These are phyloP conservation scores for Selene dorsalis DNA, from an alignment of 2,797 vertebrate genomes.

Conservation along the genomic window DNA sequence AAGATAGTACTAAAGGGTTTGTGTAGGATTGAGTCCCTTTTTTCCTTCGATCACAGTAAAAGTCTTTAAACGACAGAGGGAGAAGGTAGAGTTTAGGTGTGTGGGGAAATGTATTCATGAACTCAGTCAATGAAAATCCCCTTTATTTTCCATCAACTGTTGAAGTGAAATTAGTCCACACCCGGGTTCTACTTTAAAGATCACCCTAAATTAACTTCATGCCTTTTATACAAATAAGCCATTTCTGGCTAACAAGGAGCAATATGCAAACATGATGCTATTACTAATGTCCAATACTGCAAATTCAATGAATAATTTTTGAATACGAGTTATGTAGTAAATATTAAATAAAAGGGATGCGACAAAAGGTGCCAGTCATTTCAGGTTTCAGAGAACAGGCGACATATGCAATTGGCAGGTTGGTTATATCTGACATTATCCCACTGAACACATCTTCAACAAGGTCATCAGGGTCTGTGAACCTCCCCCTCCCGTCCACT, in stretches of 20 bases:
- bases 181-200: slow-evolving; percentile 41
- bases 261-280: slow-evolving; percentile 76
- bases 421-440: slow-evolving; percentile 39
- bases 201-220: slow-evolving; percentile 53
- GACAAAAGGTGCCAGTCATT: slow-evolving; percentile 39
- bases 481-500: slow-evolving; percentile 8
- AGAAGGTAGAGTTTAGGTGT: slow-evolving; percentile 17
- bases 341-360: background rate
- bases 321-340: slow-evolving; percentile 13
- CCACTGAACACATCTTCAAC: slow-evolving; percentile 40
- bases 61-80: slow-evolving; percentile 48
- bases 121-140: slow-evolving; percentile 36
- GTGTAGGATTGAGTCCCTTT: slow-evolving; percentile 55
- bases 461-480: slow-evolving; percentile 63
- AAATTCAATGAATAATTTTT: slow-evolving; percentile 46
- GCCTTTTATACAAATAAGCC: slow-evolving; percentile 63
- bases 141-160: slow-evolving; percentile 63
- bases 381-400: slow-evolving; percentile 62
- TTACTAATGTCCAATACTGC: slow-evolving; percentile 40
- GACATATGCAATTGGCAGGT: slow-evolving; percentile 74
- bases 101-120: slow-evolving; percentile 44
- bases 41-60: slow-evolving; percentile 44
- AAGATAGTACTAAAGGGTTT: slow-evolving; percentile 65
- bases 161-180: slow-evolving; percentile 39
- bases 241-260: slow-evolving; percentile 61